A percentile compares a stretch with the other conserved stretches of the same genome.
Evolutionary conservation across 2,888 invertebrate species (phyloP).

Genomic region (Salticus scenicus): DNA sequence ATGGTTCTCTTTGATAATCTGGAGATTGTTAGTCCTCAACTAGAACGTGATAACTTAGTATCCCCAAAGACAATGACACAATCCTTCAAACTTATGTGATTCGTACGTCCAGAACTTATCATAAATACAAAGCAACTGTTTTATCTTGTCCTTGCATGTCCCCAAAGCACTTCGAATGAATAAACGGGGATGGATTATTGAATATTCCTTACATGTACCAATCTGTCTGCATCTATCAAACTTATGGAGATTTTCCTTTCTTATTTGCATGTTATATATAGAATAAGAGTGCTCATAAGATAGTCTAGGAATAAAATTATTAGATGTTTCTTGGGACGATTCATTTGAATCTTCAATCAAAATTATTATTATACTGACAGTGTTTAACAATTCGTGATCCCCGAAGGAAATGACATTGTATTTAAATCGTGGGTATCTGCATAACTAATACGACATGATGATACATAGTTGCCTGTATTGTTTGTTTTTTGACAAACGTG

Average conservation of each 20-base stretch:
- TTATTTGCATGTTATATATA: background rate
- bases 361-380: slow-evolving; percentile 3
- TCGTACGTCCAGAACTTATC: background rate
- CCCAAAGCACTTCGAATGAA: background rate
- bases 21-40: background rate
- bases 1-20: background rate
- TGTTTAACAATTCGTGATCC: slow-evolving; percentile 6
- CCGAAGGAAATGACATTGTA: background rate
- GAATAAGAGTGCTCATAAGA: background rate
- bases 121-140: slow-evolving; percentile 2
- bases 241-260: slow-evolving; percentile 4
- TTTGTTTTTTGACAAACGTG: background rate
- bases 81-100: background rate
- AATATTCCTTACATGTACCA: background rate
- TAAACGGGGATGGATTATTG: background rate
- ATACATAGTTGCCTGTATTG: background rate
- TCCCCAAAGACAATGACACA: background rate
- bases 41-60: background rate
- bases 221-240: slow-evolving; percentile 9
- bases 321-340: background rate
- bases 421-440: background rate
- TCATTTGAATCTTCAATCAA: background rate
- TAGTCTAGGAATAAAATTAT: background rate
- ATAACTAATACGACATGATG: background rate
- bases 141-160: slow-evolving; percentile 14